These are phyloP conservation scores for Scylla paramamosain DNA, from an alignment of 1,140 invertebrate genomes.

Conservation along the genomic window DNA sequence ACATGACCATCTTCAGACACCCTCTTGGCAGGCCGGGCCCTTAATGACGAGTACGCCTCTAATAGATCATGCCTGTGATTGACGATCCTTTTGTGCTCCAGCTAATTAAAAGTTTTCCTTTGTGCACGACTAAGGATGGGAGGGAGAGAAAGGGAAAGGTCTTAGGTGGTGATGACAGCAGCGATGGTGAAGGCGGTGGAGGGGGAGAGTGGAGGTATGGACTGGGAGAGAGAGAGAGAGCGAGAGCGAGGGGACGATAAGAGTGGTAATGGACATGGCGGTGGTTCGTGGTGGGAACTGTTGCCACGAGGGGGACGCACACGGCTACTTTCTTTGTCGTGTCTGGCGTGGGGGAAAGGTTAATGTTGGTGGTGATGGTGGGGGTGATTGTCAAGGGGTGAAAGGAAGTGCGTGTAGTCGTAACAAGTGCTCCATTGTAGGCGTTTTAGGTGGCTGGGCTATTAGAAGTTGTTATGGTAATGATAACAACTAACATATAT, in stretches of 20 bases:
- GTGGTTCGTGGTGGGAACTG: background rate
- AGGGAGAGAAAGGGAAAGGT: background rate
- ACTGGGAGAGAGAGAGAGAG: too few relatives aligned
- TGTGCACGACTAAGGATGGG: background rate
- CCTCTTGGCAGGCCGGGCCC: background rate
- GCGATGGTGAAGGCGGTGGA: background rate
- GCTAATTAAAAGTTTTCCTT: slow-evolving; percentile 24
- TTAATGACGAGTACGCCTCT: background rate
- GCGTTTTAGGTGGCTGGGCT: too few relatives aligned
- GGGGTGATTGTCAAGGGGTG: too few relatives aligned
- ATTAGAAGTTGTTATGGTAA: too few relatives aligned
- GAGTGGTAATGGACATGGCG: background rate
- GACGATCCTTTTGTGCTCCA: background rate
- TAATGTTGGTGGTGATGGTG: too few relatives aligned
- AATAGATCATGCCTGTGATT: background rate
- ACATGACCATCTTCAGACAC: background rate
- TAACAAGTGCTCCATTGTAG: too few relatives aligned
- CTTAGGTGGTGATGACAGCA: background rate
- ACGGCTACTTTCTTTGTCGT: too few relatives aligned
- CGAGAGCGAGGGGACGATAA: background rate
- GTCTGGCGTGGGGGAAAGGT: too few relatives aligned
- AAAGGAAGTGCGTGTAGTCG: too few relatives aligned
- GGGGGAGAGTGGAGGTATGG: background rate
- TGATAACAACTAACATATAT: too few relatives aligned
- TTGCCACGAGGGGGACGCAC: background rate